phyloP scores from a whole-genome alignment of 2,888 invertebrate genomes.

The Dasysyrphus albostriatus region DNA sequence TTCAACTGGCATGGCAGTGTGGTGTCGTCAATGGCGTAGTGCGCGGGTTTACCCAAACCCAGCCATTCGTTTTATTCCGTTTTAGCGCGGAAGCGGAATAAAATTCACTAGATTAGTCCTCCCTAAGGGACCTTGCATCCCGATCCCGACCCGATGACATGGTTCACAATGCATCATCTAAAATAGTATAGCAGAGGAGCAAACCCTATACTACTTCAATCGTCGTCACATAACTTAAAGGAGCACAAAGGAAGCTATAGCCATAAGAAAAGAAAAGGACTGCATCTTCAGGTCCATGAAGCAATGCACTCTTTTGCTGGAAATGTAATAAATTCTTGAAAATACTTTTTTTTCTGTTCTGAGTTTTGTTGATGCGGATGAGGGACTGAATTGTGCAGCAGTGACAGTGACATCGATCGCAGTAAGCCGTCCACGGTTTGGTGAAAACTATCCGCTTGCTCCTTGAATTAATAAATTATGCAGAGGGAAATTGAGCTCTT shows the following conservation, averaged over 20 bases:
- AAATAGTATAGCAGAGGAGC: neutral
- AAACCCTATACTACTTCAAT: neutral
- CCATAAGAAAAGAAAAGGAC: conserved; percentile 40
- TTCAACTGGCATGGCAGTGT: neutral
- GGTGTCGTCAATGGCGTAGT: neutral
- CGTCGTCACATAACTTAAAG: conserved; percentile 35
- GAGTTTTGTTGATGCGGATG: neutral
- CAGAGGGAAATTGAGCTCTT: conserved; percentile 80
- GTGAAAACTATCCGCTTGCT: conserved; percentile 28
- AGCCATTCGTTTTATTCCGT: conserved; percentile 17
- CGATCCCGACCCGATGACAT: conserved; percentile 24
- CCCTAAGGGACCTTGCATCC: conserved; percentile 56
- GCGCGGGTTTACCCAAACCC: neutral
- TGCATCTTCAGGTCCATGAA: conserved; percentile 61
- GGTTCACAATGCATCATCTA: conserved; percentile 33
- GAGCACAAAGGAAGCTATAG: conserved; percentile 20
- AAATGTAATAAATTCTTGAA: conserved; percentile 73
- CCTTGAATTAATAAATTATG: conserved; percentile 72
- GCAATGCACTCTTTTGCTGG: conserved; percentile 56
- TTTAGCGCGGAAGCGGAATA: conserved; percentile 61
- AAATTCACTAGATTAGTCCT: conserved; percentile 62
- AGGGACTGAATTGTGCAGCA: conserved; percentile 15
- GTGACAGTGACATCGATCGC: conserved; percentile 65
- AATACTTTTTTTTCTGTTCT: conserved; percentile 37
- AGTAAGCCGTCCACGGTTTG: conserved; percentile 50